phyloP scores from a whole-genome alignment of 2,888 invertebrate species.

The Drosophila conformis region DNA sequence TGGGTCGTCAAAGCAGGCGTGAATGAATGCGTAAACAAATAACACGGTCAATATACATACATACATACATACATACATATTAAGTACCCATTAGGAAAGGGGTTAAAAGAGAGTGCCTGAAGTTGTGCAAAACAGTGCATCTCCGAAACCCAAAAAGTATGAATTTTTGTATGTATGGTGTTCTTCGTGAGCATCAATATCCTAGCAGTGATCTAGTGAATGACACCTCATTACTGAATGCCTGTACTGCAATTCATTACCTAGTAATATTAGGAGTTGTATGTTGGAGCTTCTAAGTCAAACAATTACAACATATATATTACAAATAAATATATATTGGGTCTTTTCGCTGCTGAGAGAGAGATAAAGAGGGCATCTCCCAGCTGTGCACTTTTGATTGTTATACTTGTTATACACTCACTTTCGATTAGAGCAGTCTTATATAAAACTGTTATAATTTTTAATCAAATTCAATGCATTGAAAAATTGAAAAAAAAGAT shows the following conservation, averaged over 20 bases:
- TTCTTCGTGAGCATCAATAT: not conserved
- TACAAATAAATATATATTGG: not conserved
- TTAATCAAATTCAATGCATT: not conserved
- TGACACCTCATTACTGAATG: not conserved
- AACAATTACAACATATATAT: not conserved
- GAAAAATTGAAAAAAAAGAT: not conserved
- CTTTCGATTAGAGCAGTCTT: not conserved
- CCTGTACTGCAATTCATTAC: not conserved
- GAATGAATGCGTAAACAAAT: slow-evolving; percentile 74
- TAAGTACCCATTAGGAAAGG: not conserved
- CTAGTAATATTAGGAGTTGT: not conserved
- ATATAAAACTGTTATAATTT: not conserved
- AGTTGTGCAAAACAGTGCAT: not conserved
- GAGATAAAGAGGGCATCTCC: not conserved
- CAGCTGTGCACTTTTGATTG: not conserved
- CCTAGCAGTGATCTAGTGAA: not conserved
- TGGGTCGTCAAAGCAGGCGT: slow-evolving; percentile 42
- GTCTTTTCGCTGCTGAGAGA: no score
- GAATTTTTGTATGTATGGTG: not conserved
- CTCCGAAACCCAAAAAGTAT: not conserved
- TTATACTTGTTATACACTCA: not conserved
- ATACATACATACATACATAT: not conserved
- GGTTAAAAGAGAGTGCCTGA: not conserved
- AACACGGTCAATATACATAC: slow-evolving; percentile 42
- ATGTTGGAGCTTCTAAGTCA: not conserved